Conservation (phyloP, 2,888 invertebrate genomes). For the Cheilosia scutellata region DNA sequence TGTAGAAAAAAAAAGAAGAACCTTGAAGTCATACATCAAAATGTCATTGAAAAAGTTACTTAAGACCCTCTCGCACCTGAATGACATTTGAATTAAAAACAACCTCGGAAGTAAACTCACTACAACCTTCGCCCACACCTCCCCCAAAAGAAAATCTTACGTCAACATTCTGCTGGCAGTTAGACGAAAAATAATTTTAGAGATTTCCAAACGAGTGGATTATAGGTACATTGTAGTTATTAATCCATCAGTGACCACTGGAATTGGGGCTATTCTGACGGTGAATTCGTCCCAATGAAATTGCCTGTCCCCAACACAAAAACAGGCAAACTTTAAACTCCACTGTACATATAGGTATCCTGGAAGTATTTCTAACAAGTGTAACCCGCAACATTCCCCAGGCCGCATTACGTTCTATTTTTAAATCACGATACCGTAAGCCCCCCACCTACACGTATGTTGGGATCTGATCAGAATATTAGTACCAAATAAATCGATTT, state of each 20-base stretch:
- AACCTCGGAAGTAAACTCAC: conserved; percentile 20
- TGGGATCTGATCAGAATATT: conserved; percentile 20
- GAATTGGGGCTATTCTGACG: too few relatives aligned
- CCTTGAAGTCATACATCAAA: conserved; percentile 11
- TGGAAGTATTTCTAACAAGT: too few relatives aligned
- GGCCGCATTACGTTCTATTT: conserved; percentile 33
- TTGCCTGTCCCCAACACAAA: too few relatives aligned
- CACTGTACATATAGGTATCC: too few relatives aligned
- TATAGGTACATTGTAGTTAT: conserved; percentile 55
- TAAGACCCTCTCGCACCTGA: conserved; percentile 3
- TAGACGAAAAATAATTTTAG: background rate
- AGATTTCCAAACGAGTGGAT: conserved; percentile 24
- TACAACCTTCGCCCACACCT: conserved; percentile 12
- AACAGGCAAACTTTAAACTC: too few relatives aligned
- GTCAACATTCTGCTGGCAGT: conserved; percentile 50
- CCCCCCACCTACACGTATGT: background rate
- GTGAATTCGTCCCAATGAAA: too few relatives aligned
- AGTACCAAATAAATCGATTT: conserved; percentile 60
- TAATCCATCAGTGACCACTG: conserved; percentile 5
- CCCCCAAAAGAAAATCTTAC: conserved; percentile 30
- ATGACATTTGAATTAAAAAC: conserved; percentile 43
- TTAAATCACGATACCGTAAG: conserved; percentile 20
- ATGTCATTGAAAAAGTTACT: conserved; percentile 22
- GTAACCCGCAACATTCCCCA: conserved; percentile 17
- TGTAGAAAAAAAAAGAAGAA: background rate